Base-by-base conservation (phyloP, 1,140 invertebrate species). In the Sinonovacula constricta region DNA sequence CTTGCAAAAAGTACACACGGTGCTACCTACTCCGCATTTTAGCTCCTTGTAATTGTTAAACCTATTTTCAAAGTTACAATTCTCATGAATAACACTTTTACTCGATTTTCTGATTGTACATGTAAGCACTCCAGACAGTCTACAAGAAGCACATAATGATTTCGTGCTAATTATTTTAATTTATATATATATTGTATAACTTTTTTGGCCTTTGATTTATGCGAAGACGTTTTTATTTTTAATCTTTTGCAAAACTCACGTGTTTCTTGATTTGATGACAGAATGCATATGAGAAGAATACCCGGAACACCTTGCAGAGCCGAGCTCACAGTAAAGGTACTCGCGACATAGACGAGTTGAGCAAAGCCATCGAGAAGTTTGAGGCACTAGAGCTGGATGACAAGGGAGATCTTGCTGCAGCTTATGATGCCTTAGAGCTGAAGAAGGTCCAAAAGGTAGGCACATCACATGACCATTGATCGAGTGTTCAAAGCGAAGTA, bases 331-430 rank as follows among this genome's bases (percentile, higher is more conserved):
- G 80, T 1, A 34, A 28, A 14, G 80, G 75, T 10, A 60, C 57
- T 5, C 33, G 56, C 36, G 79, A 82, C 63, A 76, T 86, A 12
- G 74, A 82, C 14, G 76, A 74, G 10, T 66, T 86, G 12, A 76
- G 81, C 31, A 79, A 77, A 31, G 68, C 67, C 12, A 79, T 85
- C 12, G 66, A 63, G n/a, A 59, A 39, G 36, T 86, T 86, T 72
- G 72, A 86, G 59, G 74, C 56, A 14, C 26, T 81, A 3, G 62
- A 79, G 1, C 36, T 84, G 31, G 85, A 84, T 26, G 85, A 86
- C 65, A 81, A 80, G 22, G 85, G 85, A 0, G 85, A 86, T 39
- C 70, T 76, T n/a, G 67, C 63, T 2, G 75, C 62, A 10, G 85
- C 83, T 7, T 24, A 75, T n/a, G 80, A 85, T 24, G 81, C 80